These are phyloP conservation scores for Lutjanus argentimaculatus DNA, from an alignment of 2,797 vertebrate genomes.

Conservation along the genomic window DNA sequence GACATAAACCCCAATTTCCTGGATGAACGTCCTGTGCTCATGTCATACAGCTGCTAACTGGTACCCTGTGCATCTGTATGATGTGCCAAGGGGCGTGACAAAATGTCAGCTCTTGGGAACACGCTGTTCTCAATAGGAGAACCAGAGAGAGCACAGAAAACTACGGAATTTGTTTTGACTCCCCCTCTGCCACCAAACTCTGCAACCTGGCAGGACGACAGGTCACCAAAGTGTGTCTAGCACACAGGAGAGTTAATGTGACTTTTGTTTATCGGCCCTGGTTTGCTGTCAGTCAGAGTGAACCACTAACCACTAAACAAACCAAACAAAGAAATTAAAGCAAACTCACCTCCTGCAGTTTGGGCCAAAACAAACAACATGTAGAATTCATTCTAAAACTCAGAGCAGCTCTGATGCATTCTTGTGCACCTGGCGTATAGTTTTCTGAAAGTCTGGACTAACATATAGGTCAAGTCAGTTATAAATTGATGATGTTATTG, in stretches of 20 bases:
- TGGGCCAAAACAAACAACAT: neutral
- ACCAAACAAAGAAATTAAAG: slow-evolving; percentile 6
- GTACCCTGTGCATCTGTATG: no score
- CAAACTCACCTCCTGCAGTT: neutral
- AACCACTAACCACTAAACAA: slow-evolving; percentile 1
- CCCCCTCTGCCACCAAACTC: neutral
- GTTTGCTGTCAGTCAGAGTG: slow-evolving; percentile 14
- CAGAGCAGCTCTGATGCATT: neutral
- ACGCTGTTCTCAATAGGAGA: no score
- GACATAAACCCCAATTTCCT: no score
- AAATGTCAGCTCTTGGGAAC: no score
- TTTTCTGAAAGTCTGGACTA: neutral
- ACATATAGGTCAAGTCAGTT: neutral
- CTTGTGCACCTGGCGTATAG: neutral
- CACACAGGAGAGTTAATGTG: neutral
- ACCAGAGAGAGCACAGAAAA: neutral
- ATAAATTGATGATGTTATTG: neutral
- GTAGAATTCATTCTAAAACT: neutral
- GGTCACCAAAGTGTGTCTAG: slow-evolving; percentile 28
- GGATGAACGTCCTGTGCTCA: no score
- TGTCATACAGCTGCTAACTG: no score
- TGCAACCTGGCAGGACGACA: neutral
- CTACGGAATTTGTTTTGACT: slow-evolving; percentile 3
- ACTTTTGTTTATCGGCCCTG: slow-evolving; percentile 7
- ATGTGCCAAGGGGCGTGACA: no score